Evolutionary conservation across 2,113 vertebrate genomes (phyloP), one percentile per base, ranked within the genome.

Genomic region (Engraulis encrasicolus): DNA sequence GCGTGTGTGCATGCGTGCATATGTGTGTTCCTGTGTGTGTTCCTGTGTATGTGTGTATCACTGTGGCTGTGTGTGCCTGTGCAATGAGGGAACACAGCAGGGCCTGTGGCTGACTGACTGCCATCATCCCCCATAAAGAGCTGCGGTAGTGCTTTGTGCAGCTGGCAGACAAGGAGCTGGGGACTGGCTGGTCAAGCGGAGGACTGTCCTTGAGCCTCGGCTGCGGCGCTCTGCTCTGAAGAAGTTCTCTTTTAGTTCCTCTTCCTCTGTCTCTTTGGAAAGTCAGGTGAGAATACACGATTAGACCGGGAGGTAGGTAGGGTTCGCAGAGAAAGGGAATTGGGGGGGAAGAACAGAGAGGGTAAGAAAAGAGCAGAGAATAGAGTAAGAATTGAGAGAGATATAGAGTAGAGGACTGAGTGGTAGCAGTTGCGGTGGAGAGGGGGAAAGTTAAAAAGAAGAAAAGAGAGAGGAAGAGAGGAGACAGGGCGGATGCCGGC

Each of bases 51-150:
- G 40, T 45, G 40, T 45, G 40, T 45, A 9, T 5, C n/a, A n/a
- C n/a, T n/a, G n/a, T n/a, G n/a, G n/a, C n/a, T n/a, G 9, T 5
- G 40, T 5, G 40, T 5, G 40, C 3, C 4, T 5, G 40, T 5
- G 40, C 3, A 9, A 82, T 58, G 81, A 71, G 84, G 86, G 86
- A 91, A 91, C 87, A 87, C 87, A 90, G 91, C 85, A 89, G 91
- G 88, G 86, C 77, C 78, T 80, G 85, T 91, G 91, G 93, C 89
- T 81, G 83, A 93, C 89, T 81, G 83, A 86, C 89, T 87, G 2
- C 27, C 27, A n/a, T 27, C 27, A 15, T 74, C 31, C 66, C 61
- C 23, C 2, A 15, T 34, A 74, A 74, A 74, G 31, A 74, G 66
- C 66, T 12, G 54, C 23, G 7, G 50, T 6, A 54, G 2, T 23